Evolutionary conservation across 2,888 invertebrate genomes (phyloP), one percentile per base, ranked within the genome.

Genomic region (Clusia tigrina): DNA sequence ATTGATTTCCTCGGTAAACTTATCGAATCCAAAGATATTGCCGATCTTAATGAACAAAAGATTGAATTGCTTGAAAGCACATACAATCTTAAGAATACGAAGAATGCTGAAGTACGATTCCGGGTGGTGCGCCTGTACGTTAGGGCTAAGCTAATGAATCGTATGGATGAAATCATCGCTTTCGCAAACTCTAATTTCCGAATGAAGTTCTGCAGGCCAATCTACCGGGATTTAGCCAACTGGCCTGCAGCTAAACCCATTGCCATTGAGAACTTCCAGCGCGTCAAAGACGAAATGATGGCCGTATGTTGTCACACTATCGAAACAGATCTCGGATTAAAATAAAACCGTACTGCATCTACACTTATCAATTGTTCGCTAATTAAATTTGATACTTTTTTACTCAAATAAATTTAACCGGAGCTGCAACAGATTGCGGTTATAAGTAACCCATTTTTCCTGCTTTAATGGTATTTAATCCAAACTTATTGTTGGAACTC

Each of bases 191-290:
- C 88, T 18, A 90, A 93, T 77, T 96, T 96, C 37, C 88, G 97
- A 60, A 93, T 96, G 93, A 97, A 97, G 82, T 97, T 89, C 84
- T 91, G 93, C 1, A 87, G 94, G 32, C 95, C 96, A 2, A 86
- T 97, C 54, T 96, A 95, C 83, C 89, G 93, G 66, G 94, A 94
- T 78, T 85, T 96, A 63, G 92, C 90, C 71, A 86, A 85, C 0
- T 96, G 95, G 96, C 89, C 91, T 65, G 88, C 87, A 22, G 88
- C 89, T 0, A 87, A 91, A 65, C 84, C 86, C 1, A 81, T 77
- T 66, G 91, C 95, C 0, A 86, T 95, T 54, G 86, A 89, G 25
- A 92, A 91, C 74, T 96, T 91, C 84, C 80, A 88, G 51, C 83
- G 86, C 51, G 88, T 92, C 68, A 88, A 89, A 74, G 83, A 87